Evolutionary conservation across 2,888 invertebrate genomes (phyloP), one percentile per base, ranked within the genome.

Genomic region (Agrilus biguttatus): DNA sequence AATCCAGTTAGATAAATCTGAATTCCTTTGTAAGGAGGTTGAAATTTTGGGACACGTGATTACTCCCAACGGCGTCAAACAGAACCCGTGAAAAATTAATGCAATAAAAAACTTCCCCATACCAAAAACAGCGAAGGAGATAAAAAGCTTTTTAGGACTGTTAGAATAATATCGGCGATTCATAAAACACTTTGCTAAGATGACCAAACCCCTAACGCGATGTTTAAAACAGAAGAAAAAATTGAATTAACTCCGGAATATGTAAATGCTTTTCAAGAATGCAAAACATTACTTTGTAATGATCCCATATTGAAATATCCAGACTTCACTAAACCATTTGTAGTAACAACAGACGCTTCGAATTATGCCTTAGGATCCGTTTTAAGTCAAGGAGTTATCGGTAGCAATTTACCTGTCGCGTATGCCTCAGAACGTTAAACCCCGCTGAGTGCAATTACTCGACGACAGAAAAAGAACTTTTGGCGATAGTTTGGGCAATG

Each of bases 31-130:
- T 10, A 45, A 49, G 17, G 57, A 61, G 51, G 59, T 63, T n/a
- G 55, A 55, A 1, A 63, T 58, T 40, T 41, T 65, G 23, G 62
- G 64, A 2, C 61, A 60, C 35, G 51, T 61, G 2, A 56, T 65
- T 2, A 53, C 59, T 1, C 51, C 42, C n/a, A 55, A 62, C 40
- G 60, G 57, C 19, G 54, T 59, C 0, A 58, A 55, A 43, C 62
- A 63, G 2, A 57, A 61, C 40, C 58, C 57, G 6, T 47, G 50
- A 7, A 57, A 56, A 47, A 45, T 53, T 10, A 40, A 47, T 41
- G 49, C 53, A n/a, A 48, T 53, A 12, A 36, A 43, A 43, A 43
- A 57, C 0, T 58, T 53, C 37, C 58, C 58, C 14, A 34, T 50
- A 6, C 23, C 23, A 23, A 23, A 53, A 47, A 50, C 47, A 6